Evolutionary conservation across 2,113 vertebrate genomes (phyloP).

Genomic region (Leucopsar rothschildi): DNA sequence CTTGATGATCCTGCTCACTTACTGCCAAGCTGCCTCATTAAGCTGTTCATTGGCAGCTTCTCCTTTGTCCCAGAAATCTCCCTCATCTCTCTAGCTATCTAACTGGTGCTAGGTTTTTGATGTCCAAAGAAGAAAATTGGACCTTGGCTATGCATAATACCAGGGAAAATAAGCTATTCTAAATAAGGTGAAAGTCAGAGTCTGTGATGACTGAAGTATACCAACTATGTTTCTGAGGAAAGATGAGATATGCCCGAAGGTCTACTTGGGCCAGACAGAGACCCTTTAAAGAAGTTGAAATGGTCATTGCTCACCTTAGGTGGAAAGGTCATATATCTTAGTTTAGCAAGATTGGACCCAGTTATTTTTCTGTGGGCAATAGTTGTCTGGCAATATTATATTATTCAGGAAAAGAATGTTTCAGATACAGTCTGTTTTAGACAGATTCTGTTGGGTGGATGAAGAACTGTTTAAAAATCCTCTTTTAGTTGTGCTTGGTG

Average conservation of each 20-base stretch:
- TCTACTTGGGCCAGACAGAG: background rate
- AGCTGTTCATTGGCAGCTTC: background rate
- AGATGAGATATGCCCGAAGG: background rate
- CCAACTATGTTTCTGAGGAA: background rate
- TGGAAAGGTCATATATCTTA: background rate
- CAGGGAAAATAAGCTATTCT: background rate
- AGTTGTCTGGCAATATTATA: background rate
- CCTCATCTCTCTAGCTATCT: background rate
- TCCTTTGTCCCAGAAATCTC: background rate
- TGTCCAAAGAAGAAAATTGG: background rate
- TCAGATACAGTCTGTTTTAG: background rate
- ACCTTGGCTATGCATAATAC: background rate
- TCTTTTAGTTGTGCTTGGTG: background rate
- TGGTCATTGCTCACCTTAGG: background rate
- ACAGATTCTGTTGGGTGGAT: rapidly evolving
- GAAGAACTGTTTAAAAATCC: background rate
- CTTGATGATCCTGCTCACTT: background rate
- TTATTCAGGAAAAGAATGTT: background rate
- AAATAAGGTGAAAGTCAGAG: background rate
- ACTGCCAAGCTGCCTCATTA: background rate
- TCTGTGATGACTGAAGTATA: background rate
- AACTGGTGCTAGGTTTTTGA: background rate
- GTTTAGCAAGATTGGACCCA: background rate
- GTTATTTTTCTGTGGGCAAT: background rate
- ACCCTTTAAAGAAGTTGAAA: background rate